Conservation (phyloP, 2,888 invertebrate species). For the Anodontia alba region DNA sequence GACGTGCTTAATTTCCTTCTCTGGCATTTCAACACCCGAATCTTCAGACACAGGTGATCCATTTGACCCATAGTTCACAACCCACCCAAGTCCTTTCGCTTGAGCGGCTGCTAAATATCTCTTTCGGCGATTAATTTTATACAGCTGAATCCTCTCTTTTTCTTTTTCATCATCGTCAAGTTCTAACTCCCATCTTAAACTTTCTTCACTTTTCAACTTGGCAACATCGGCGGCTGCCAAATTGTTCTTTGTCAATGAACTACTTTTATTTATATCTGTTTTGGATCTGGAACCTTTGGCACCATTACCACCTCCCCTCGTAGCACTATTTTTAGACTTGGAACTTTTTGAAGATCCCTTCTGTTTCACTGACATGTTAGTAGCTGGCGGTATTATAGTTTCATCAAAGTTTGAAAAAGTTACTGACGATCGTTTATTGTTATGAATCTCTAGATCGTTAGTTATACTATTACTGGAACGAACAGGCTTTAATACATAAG, state of each 20-base stretch:
- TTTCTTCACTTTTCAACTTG: slow-evolving; percentile 64
- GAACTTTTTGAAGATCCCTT: slow-evolving; percentile 46
- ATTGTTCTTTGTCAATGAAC: slow-evolving; percentile 10
- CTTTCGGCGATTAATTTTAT: slow-evolving; percentile 82
- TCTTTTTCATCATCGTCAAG: slow-evolving; percentile 76
- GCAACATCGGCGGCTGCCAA: slow-evolving; percentile 44
- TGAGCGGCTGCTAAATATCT: slow-evolving; percentile 81
- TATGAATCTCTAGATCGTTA: slow-evolving; percentile 28
- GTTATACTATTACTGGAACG: slow-evolving; percentile 34
- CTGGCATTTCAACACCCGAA: slow-evolving; percentile 61
- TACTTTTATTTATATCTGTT: slow-evolving; percentile 43
- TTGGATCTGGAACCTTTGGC: slow-evolving; percentile 41
- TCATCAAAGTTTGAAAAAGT: slow-evolving; percentile 58
- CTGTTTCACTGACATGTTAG: slow-evolving; percentile 56
- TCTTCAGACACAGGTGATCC: slow-evolving; percentile 72
- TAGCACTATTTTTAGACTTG: slow-evolving; percentile 55
- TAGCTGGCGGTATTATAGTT: slow-evolving; percentile 31
- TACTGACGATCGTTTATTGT: slow-evolving; percentile 21
- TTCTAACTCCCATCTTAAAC: slow-evolving; percentile 80
- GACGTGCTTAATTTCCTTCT: slow-evolving; percentile 45
- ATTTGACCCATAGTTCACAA: slow-evolving; percentile 69
- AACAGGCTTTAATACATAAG: slow-evolving; percentile 28
- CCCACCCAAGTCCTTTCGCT: slow-evolving; percentile 78
- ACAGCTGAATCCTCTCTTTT: slow-evolving; percentile 74
- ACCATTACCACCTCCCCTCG: slow-evolving; percentile 31